Evolutionary conservation across 2,797 vertebrate genomes (phyloP).

Genomic region (Emys orbicularis): DNA sequence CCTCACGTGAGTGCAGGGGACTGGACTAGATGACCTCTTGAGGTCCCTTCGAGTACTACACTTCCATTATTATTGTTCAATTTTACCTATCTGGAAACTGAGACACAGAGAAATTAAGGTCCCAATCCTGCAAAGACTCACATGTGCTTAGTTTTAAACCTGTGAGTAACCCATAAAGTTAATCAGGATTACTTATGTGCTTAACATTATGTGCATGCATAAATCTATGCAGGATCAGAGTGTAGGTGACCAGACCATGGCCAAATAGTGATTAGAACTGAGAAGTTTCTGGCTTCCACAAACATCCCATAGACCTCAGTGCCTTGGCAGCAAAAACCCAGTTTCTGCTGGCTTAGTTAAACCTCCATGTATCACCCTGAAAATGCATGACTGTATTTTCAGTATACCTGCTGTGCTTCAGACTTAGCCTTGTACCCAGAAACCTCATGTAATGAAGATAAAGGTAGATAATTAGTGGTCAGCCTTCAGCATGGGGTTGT

Average conservation of each 20-base stretch:
- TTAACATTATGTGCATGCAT: fast-evolving
- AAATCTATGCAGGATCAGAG: fast-evolving
- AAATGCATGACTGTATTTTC: neutral
- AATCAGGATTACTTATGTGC: too few species aligned
- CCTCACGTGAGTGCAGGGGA: too few species aligned
- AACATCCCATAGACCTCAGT: neutral
- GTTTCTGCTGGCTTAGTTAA: neutral
- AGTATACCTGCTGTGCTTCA: slow-evolving; percentile 5
- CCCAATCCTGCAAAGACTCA: neutral
- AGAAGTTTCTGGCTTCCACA: neutral
- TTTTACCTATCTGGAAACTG: too few species aligned
- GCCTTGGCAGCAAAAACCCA: neutral
- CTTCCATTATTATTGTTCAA: too few species aligned
- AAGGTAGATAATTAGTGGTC: slow-evolving; percentile 46
- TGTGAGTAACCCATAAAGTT: fast-evolving
- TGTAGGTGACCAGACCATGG: fast-evolving
- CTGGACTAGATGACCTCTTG: too few species aligned
- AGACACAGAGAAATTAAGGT: neutral
- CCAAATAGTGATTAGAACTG: neutral
- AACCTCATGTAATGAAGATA: slow-evolving; percentile 40
- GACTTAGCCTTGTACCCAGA: neutral
- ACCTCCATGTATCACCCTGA: neutral
- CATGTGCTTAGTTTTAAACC: neutral
- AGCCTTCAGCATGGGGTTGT: slow-evolving; percentile 39
- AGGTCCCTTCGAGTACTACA: too few species aligned